A percentile compares a stretch with the other conserved stretches of the same genome.
These are phyloP conservation scores for Melitaea cinxia DNA, from an alignment of 1,140 invertebrate species.

Conservation along the genomic window DNA sequence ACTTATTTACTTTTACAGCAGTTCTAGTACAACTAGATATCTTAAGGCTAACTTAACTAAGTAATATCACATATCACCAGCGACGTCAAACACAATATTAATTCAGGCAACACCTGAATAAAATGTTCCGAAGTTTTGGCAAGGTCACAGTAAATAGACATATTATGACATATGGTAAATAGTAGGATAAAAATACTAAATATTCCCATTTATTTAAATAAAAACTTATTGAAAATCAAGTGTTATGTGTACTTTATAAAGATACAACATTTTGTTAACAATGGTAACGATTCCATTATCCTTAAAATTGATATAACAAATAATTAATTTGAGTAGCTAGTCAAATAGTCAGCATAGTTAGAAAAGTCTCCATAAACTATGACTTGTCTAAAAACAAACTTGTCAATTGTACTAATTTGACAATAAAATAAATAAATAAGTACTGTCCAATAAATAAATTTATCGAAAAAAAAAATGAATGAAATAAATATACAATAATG, in stretches of 20 bases:
- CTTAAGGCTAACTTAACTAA: constrained; percentile 60
- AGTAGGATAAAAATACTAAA: background rate
- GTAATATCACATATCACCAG: constrained; percentile 79
- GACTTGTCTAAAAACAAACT: too few relatives aligned
- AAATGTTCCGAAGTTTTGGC: constrained; percentile 55
- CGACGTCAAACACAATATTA: constrained; percentile 51
- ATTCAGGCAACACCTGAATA: constrained; percentile 46
- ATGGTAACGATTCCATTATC: constrained; percentile 6
- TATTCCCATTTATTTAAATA: background rate
- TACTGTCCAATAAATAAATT: constrained; percentile 61
- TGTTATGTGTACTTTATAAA: background rate
- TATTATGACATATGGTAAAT: constrained; percentile 14
- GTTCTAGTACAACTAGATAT: constrained; percentile 43
- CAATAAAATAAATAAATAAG: constrained; percentile 43
- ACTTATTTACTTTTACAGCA: constrained; percentile 31
- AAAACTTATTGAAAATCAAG: background rate
- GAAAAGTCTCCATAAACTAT: too few relatives aligned
- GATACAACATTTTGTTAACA: background rate
- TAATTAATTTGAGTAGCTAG: too few relatives aligned
- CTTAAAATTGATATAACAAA: too few relatives aligned
- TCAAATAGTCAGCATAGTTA: too few relatives aligned
- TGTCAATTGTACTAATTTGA: too few relatives aligned
- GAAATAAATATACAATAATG: constrained; percentile 33
- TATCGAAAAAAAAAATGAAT: constrained; percentile 27
- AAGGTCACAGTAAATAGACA: constrained; percentile 32